These are phyloP conservation scores for Epistrophe eligans DNA, from an alignment of 2,888 invertebrate genomes.

Conservation along the genomic window DNA sequence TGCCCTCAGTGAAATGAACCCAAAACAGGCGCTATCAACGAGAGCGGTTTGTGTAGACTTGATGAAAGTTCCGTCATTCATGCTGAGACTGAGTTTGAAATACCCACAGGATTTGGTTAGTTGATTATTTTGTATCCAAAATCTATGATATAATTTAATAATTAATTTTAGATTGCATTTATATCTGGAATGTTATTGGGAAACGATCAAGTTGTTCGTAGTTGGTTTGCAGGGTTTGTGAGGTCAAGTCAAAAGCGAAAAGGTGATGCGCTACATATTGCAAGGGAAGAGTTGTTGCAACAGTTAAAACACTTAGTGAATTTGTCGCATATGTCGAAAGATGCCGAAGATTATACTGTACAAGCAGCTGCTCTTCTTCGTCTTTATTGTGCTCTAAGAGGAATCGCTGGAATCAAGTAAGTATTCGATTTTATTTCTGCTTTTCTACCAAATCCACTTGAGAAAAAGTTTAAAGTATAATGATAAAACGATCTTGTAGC, in stretches of 20 bases:
- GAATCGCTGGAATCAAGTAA: constrained; percentile 96
- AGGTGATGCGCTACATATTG: constrained; percentile 86
- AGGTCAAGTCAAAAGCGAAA: constrained; percentile 89
- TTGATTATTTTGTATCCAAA: constrained; percentile 75
- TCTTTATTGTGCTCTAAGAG: constrained; percentile 95
- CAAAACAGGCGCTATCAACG: constrained; percentile 92
- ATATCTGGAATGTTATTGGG: constrained; percentile 95
- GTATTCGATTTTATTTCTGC: constrained; percentile 62
- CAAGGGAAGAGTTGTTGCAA: constrained; percentile 91
- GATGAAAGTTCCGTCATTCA: constrained; percentile 94
- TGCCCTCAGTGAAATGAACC: constrained; percentile 94
- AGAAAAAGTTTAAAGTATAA: too few relatives aligned
- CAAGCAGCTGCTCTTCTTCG: constrained; percentile 95
- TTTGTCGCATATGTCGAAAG: constrained; percentile 86
- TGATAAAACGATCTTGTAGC: too few relatives aligned
- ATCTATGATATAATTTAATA: background rate
- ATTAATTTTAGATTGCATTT: constrained; percentile 88
- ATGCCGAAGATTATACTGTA: constrained; percentile 88
- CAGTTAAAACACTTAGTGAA: constrained; percentile 88
- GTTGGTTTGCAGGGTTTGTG: constrained; percentile 97
- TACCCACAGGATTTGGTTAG: constrained; percentile 86
- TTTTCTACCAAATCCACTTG: too few relatives aligned
- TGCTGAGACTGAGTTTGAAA: constrained; percentile 92
- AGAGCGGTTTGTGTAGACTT: constrained; percentile 95
- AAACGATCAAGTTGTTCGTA: constrained; percentile 94